Evolutionary conservation across 1,140 invertebrate species (phyloP).

Genomic region (Cyclina sinensis): DNA sequence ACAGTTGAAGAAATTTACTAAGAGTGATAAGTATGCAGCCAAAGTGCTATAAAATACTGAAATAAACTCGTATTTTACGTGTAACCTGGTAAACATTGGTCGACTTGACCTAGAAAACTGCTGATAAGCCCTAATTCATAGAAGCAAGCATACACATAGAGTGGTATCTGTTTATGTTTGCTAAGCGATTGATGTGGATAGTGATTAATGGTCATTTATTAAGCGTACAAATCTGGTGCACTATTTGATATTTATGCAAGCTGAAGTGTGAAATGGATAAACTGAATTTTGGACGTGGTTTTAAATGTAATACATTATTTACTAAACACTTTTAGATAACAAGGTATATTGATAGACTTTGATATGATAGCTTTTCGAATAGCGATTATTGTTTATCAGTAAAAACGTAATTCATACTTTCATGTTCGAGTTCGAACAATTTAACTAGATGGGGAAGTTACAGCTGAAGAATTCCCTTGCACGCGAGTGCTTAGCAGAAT

Average conservation of each 20-base stretch:
- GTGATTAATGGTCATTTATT: too few relatives aligned
- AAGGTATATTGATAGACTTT: neutral
- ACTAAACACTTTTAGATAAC: neutral
- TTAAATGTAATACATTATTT: neutral
- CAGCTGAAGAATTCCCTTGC: conserved; percentile 51
- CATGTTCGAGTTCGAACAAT: neutral
- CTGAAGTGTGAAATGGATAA: neutral
- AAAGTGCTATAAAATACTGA: too few relatives aligned
- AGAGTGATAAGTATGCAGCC: too few relatives aligned
- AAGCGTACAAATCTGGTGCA: too few relatives aligned
- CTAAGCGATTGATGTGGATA: too few relatives aligned
- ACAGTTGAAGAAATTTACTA: too few relatives aligned
- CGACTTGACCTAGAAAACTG: neutral
- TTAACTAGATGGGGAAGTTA: neutral
- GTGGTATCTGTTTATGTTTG: neutral
- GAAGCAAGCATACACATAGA: neutral
- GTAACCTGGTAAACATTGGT: too few relatives aligned
- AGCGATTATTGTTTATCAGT: neutral
- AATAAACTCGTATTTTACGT: too few relatives aligned
- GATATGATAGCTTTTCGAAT: too few relatives aligned
- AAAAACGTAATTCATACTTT: neutral
- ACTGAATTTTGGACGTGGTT: neutral
- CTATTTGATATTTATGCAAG: too few relatives aligned
- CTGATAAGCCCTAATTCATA: conserved; percentile 20
- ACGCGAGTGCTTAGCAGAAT: conserved; percentile 76